Base-by-base conservation (phyloP, 2,888 invertebrate species). In the Phortica okadai region DNA sequence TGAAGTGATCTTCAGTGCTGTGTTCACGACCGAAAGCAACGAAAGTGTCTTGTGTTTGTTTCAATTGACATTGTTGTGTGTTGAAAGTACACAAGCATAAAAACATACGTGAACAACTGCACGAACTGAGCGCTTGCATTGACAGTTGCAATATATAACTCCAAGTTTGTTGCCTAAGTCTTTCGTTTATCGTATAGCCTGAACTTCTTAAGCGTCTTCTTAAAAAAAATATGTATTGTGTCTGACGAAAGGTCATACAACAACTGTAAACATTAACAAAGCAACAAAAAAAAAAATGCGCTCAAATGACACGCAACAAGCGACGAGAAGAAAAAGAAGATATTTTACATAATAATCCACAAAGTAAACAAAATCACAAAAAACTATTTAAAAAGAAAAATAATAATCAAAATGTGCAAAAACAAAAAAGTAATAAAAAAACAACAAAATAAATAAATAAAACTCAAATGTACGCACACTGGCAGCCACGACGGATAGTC, bases 321-420 rank as follows among this genome's bases (percentile, higher is more conserved):
- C 41, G 16, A 72, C 69, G 21, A 59, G 58, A 59, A 11, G 10
- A 8, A 62, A 25, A 16, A 45, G 50, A 16, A 5, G 8, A 59
- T 41, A 54, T 50, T 77, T 77, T 77, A 77, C 75, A 77, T 77
- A 77, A 77, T 74, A 74, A 25, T 70, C 66, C 33, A 59, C 16
- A 73, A 77, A 75, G 64, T 42, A 21, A 58, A 14, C 10, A 74
- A 62, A 59, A 50, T 50, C 50, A 50, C 50, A 50, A 59, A 59
- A 16, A 59, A 59, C 16, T 58, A 54, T 33, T 69, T 62, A 72
- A 72, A 5, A 8, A 25, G 41, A 64, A 64, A 54, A 21, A 74
- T 41, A 56, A 45, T 44, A 70, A 58, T 56, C 70, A 77, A 62
- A 58, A 76, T 16, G 56, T 62, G 41, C 54, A 62, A 64, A 44